These are phyloP conservation scores for Blomia tropicalis DNA, from an alignment of 2,888 invertebrate species.

Conservation along the genomic window DNA sequence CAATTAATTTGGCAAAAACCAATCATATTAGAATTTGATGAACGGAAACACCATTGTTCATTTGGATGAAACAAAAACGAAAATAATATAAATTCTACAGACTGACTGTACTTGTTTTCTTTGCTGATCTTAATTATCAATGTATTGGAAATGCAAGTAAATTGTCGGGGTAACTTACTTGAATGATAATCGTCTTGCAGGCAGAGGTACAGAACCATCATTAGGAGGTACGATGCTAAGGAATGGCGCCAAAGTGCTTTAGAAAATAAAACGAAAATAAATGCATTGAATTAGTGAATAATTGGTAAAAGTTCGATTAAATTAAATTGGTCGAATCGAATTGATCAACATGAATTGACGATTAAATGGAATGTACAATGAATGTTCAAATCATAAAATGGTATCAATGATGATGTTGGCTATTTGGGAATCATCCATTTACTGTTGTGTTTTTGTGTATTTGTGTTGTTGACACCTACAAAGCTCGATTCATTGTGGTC, in stretches of 20 bases:
- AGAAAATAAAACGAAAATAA: neutral
- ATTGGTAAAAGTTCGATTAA: neutral
- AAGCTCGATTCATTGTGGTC: too few species aligned
- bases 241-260: conserved; percentile 13
- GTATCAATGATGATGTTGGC: too few species aligned
- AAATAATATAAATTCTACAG: neutral
- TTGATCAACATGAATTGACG: too few species aligned
- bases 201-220: conserved; percentile 9
- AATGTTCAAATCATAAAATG: too few species aligned
- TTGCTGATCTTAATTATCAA: conserved; percentile 11
- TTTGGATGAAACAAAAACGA: too few species aligned
- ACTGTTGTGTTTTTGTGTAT: too few species aligned
- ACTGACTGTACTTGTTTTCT: neutral
- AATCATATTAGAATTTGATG: too few species aligned
- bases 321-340: neutral
- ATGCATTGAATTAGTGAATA: neutral
- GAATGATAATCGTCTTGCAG: conserved; percentile 14
- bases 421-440: too few species aligned
- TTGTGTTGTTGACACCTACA: too few species aligned
- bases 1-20: neutral
- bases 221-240: conserved; percentile 13
- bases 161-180: conserved; percentile 10
- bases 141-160: too few species aligned
- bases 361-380: too few species aligned
- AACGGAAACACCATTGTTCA: neutral